Evolutionary conservation across 2,888 invertebrate genomes (phyloP).

Genomic region (Heteropelma amictum): DNA sequence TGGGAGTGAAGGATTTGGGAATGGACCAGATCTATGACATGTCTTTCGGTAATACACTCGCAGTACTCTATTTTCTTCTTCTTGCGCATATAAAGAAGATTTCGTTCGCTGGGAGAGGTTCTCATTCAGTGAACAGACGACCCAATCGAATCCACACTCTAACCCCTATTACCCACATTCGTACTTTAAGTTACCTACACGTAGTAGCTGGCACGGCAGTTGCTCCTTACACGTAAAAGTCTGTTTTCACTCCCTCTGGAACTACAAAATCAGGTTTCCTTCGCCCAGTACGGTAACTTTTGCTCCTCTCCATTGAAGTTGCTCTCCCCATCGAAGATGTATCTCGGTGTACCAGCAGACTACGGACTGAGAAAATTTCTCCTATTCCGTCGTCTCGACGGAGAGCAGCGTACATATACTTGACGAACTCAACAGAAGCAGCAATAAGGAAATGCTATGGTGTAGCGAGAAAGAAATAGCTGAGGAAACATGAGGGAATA

Average conservation of each 20-base stretch:
- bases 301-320: conserved; percentile 62
- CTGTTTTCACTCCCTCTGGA: conserved; percentile 60
- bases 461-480: conserved; percentile 16
- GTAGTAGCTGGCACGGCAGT: conserved; percentile 9
- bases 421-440: conserved; percentile 27
- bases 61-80: too few species aligned
- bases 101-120: too few species aligned
- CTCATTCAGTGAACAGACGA: neutral
- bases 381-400: conserved; percentile 18
- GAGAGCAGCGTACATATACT: conserved; percentile 38
- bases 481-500: neutral
- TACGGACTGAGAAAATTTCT: conserved; percentile 34
- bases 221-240: conserved; percentile 31
- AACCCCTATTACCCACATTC: conserved; percentile 15
- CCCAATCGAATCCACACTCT: conserved; percentile 17
- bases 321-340: conserved; percentile 38
- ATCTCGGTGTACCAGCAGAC: conserved; percentile 1
- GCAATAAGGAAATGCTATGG: conserved; percentile 43
- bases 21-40: too few species aligned
- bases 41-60: too few species aligned
- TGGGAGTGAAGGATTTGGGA: too few species aligned
- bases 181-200: neutral
- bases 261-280: conserved; percentile 68
- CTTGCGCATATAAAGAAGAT: too few species aligned
- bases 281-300: conserved; percentile 61